Base-by-base conservation (phyloP, 2,797 vertebrate species). In the Podargus strigoides region DNA sequence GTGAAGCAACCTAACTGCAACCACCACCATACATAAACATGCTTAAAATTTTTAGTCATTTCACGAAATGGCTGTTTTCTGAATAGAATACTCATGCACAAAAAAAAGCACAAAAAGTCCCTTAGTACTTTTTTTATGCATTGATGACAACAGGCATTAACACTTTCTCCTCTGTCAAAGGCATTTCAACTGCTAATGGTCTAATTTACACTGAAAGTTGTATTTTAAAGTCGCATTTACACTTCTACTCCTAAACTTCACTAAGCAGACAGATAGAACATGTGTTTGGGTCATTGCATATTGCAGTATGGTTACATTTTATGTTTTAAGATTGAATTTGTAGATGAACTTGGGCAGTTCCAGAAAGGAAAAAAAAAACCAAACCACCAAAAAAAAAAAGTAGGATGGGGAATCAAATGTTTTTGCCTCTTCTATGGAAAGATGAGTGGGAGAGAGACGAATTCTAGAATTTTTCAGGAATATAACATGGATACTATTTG, bases 31-130 rank as follows among this genome's bases (percentile, higher is more conserved):
- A 32, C 8, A 20, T 24, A 46, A 55, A 68, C 20, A 44, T 36
- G 6, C 7, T 5, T 69, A 34, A 50, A 20, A 27, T 14, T 58
- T 93, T 76, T 42, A 76, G 34, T 37, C 4, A 12, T 72, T 85
- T 79, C 6, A 66, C 28, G 28, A 69, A 87, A 66, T 49, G 2
- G 1, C 6, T 82, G 7, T 27, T 91, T 85, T 85, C n/a, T 70
- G 47, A 74, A 64, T 13, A 69, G 12, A 50, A 47, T 12, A 27
- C 6, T 55, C 15, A 26, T 5, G 76, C 11, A 59, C 8, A 10
- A 39, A 15, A 36, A 42, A 23, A 3, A 42, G 7, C n/a, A n/a
- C n/a, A n/a, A n/a, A n/a, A n/a, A n/a, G n/a, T n/a, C 2, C 3
- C 2, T 72, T 37, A 59, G 5, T 17, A 20, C 23, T 46, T 89